These are phyloP conservation scores for Phalera bucephala DNA, from an alignment of 2,888 invertebrate species.

Conservation along the genomic window DNA sequence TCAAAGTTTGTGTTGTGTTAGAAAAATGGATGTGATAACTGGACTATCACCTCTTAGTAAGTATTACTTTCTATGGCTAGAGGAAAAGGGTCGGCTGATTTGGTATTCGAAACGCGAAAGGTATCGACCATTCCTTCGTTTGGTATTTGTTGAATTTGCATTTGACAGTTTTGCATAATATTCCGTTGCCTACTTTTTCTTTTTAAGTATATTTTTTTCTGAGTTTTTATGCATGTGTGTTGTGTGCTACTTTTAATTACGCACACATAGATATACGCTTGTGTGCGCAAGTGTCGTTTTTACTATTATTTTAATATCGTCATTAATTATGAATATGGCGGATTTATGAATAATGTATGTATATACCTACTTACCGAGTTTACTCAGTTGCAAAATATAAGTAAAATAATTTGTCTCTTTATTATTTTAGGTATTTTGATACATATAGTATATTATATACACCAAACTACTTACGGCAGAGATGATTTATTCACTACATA, in stretches of 20 bases:
- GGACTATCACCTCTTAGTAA: constrained; percentile 71
- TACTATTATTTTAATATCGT: too few relatives aligned
- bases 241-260: background rate
- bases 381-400: too few relatives aligned
- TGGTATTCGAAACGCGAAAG: constrained; percentile 19
- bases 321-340: too few relatives aligned
- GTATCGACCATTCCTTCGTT: constrained; percentile 21
- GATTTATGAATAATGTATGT: too few relatives aligned
- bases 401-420: too few relatives aligned
- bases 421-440: too few relatives aligned
- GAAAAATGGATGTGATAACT: constrained; percentile 71
- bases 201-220: background rate
- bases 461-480: too few relatives aligned
- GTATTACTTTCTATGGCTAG: constrained; percentile 43
- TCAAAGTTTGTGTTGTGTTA: constrained; percentile 37
- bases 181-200: too few relatives aligned
- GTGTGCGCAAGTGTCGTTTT: too few relatives aligned
- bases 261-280: background rate
- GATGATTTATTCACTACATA: too few relatives aligned
- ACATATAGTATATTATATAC: too few relatives aligned
- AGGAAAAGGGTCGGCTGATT: constrained; percentile 26
- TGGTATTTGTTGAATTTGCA: background rate
- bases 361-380: too few relatives aligned
- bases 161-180: background rate
- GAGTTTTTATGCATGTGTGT: background rate